Evolutionary conservation across 2,888 invertebrate species (phyloP), one percentile per base, ranked within the genome.

Genomic region (Macrosiphum euphorbiae): DNA sequence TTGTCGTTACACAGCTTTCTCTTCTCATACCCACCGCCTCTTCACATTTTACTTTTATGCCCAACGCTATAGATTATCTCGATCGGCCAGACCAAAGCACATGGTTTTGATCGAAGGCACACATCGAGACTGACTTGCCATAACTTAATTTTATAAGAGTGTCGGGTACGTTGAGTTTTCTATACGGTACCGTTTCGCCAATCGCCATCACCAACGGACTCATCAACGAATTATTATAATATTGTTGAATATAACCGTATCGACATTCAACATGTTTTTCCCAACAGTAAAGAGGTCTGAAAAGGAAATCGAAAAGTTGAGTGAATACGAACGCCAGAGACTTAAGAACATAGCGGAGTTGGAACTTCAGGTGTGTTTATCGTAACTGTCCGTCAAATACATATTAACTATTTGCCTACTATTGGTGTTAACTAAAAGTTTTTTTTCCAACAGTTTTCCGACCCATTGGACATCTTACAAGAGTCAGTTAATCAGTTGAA

Each of bases 281-380:
- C 20, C 20, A 78, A 8, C 78, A 20, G 35, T 35, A 2, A 78
- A 78, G 20, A 35, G 35, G 35, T 78, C 78, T 78, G 78, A 20
- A 35, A 78, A 78, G 78, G 78, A 78, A 35, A 35, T 78, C 7
- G 78, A 78, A 78, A 78, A 35, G 35, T 20, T 78, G 35, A 78
- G 78, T 8, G 90, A 90, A 0, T 90, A 90, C 28, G 90, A 90
- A 41, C 90, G 90, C 24, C 47, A 67, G 24, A 44, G 90, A n/a
- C 61, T 44, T 10, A 47, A 47, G n/a, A 90, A 90, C 61, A 90
- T 90, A 26, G n/a, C 44, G 0, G 44, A 90, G 24, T 28, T 90
- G 20, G 44, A 67, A 47, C 28, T 35, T 26, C 44, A 90, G n/a
- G 90, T 90, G 3, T 28, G 61, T 61, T 16, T 20, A 78, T 78